Base-by-base conservation (phyloP, 30 jellyfish, hydroid and myxozoan species). In the Sanderia malayensis region DNA sequence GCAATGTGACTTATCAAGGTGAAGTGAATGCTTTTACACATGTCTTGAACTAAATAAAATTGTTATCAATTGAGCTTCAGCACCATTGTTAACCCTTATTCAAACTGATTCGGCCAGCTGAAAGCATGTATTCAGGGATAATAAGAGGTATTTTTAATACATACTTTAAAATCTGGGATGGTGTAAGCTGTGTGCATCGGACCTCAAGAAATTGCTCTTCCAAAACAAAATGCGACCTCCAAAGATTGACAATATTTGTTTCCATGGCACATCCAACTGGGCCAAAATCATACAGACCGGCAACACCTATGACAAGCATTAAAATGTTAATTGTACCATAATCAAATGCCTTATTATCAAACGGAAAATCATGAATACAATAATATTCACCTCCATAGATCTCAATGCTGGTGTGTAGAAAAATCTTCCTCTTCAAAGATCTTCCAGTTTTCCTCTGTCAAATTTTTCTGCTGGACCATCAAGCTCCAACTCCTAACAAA, bases 211-310 rank as follows among this genome's bases (percentile, higher is more conserved):
- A 66, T 58, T 87, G 97, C 60, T 94, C 99, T 67, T 94, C 97
- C 0, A 94, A 80, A 2, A 94, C 96, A 82, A 94, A 94, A 68
- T 94, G 99, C 46, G 95, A 80, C 46, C 97, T 87, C 99, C 99
- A 94, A 9, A 83, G 25, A 34, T 71, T 81, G 8, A 94, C 84
- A 75, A 94, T 72, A 55, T 94, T 86, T 15, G 95, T 86, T 76
- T 94, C 99, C 96, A 94, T 83, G 31, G 99, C 96, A 83, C 97
- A 88, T 7, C 99, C 99, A 93, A 94, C 94, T 31, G 99, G 99
- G 49, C 99, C 99, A 82, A 86, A 86, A 65, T 94, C 99, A 78
- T 86, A 94, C 57, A 94, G 76, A 11, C 99, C 99, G 75, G 99
- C 96, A 65, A 94, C 99, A 59, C 99, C 99, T 94, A 69, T 0